phyloP scores from a whole-genome alignment of 2,113 vertebrate species.

The Lophius piscatorius region DNA sequence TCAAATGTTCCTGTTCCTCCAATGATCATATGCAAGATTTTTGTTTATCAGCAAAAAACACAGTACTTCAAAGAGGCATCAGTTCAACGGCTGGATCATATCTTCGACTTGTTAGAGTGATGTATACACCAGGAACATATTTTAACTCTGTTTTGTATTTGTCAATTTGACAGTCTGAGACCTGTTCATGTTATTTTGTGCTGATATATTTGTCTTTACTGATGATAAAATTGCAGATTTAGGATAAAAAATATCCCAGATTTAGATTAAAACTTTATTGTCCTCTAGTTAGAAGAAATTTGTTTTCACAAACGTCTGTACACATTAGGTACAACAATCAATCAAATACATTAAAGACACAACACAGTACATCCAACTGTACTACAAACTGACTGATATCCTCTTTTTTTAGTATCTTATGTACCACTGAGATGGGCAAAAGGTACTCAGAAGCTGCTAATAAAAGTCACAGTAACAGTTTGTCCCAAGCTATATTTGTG shows the following conservation, averaged over 20 bases:
- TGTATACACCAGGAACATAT: conserved; percentile 4
- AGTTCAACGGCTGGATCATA: not conserved
- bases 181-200: not conserved
- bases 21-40: too few relatives aligned
- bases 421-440: not conserved
- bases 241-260: too few relatives aligned
- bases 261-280: too few relatives aligned
- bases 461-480: too few relatives aligned
- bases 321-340: too few relatives aligned
- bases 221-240: conserved; percentile 1
- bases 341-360: not conserved
- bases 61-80: not conserved
- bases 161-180: conserved; percentile 6
- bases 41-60: too few relatives aligned
- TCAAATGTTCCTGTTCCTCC: too few relatives aligned
- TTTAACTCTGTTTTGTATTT: conserved; percentile 5
- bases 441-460: too few relatives aligned
- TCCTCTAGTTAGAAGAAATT: too few relatives aligned
- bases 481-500: too few relatives aligned
- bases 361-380: not conserved
- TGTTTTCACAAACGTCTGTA: too few relatives aligned
- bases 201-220: conserved; percentile 8
- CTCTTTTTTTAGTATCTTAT: not conserved
- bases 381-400: not conserved
- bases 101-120: not conserved